A percentile compares a stretch with the other conserved stretches of the same genome.
Conservation (phyloP, 2,888 invertebrate genomes). For the Lagria hirta region DNA sequence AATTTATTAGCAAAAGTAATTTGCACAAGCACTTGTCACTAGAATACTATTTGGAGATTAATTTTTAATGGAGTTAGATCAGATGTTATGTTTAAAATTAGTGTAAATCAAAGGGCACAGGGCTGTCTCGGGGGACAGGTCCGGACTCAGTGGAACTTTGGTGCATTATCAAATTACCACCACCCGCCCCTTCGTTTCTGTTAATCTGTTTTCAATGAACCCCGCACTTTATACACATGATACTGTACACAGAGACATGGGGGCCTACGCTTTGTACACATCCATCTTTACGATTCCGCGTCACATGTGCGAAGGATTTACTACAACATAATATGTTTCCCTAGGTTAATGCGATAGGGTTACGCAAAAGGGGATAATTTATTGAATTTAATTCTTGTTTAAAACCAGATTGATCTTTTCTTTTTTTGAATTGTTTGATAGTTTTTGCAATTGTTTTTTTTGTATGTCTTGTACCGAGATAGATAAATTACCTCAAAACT, state of each 20-base stretch:
- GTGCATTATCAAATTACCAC: slow-evolving; percentile 58
- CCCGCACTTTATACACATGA: slow-evolving; percentile 47
- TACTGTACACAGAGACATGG: slow-evolving; percentile 42
- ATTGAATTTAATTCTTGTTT: slow-evolving; percentile 10
- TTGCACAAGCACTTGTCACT: slow-evolving; percentile 18
- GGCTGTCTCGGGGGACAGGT: slow-evolving; percentile 44
- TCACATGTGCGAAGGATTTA: slow-evolving; percentile 31
- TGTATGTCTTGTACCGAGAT: too few species aligned
- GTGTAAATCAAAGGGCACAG: slow-evolving; percentile 56
- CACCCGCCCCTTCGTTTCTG: slow-evolving; percentile 52
- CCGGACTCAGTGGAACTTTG: slow-evolving; percentile 42
- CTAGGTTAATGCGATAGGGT: slow-evolving; percentile 37
- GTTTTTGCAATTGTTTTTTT: background rate
- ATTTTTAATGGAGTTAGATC: slow-evolving; percentile 56
- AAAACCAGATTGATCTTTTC: background rate
- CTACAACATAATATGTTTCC: slow-evolving; percentile 33
- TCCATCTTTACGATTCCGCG: slow-evolving; percentile 22
- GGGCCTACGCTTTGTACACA: slow-evolving; percentile 24
- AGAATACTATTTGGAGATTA: slow-evolving; percentile 49
- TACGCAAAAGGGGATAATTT: slow-evolving; percentile 30
- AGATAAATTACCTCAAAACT: too few species aligned
- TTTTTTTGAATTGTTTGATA: slow-evolving; percentile 1
- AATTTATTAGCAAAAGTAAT: slow-evolving; percentile 3
- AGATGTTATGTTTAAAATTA: slow-evolving; percentile 57
- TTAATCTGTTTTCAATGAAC: slow-evolving; percentile 57